A percentile compares a stretch with the other conserved stretches of the same genome.
These are phyloP conservation scores for Drosophila kanekoi DNA, from an alignment of 2,888 invertebrate genomes.

Conservation along the genomic window DNA sequence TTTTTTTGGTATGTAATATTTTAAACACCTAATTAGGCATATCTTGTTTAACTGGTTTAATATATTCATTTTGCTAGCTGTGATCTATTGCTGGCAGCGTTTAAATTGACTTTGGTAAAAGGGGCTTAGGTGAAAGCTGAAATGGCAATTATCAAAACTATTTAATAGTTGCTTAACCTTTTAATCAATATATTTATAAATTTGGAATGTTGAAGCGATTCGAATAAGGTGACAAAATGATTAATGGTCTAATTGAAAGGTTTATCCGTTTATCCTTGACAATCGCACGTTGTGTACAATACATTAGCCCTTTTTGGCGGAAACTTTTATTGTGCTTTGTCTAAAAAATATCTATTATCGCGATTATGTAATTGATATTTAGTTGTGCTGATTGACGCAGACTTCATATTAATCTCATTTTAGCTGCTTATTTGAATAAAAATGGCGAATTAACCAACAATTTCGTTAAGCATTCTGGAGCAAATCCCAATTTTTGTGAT, in stretches of 20 bases:
- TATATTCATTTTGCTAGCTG: conserved; percentile 44
- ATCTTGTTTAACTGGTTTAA: conserved; percentile 47
- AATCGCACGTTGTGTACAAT: no score
- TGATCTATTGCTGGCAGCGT: conserved; percentile 57
- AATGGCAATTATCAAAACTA: conserved; percentile 45
- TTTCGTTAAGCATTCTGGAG: no score
- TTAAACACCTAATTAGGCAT: conserved; percentile 4
- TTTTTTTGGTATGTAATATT: conserved; percentile 16
- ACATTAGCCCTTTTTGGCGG: no score
- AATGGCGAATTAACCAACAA: no score
- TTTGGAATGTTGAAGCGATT: neutral
- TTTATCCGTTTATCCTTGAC: neutral
- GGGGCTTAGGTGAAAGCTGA: conserved; percentile 25
- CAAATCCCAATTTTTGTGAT: no score
- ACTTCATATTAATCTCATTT: no score
- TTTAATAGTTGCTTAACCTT: conserved; percentile 15
- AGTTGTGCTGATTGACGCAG: no score
- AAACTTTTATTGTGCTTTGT: no score
- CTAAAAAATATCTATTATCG: no score
- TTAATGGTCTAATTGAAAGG: conserved; percentile 7
- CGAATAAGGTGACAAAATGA: conserved; percentile 27
- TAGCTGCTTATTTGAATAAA: no score
- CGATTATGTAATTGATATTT: no score
- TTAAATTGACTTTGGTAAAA: conserved; percentile 41
- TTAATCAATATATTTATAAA: no score